Conservation (phyloP, 1,140 invertebrate species). For the Brachionus rubens region DNA sequence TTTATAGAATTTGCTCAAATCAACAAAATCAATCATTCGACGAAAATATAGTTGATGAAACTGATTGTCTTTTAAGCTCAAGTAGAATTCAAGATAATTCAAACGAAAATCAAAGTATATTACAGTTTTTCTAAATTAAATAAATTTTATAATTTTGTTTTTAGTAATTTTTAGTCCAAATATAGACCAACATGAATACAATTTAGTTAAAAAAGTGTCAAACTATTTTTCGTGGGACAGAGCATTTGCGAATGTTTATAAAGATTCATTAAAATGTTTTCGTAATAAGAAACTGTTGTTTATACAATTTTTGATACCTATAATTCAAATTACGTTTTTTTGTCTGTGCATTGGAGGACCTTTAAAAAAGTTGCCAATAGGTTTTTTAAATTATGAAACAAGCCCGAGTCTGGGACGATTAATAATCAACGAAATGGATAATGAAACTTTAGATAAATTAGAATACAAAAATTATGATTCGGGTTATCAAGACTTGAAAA, state of each 20-base stretch:
- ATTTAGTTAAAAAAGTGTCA: neutral
- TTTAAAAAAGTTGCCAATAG: conserved; percentile 76
- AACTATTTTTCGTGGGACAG: neutral
- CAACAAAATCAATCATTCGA: neutral
- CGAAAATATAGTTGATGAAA: neutral
- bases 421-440: conserved; percentile 12
- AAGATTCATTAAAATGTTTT: conserved; percentile 38
- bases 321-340: conserved; percentile 87
- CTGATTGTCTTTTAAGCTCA: neutral
- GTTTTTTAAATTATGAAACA: conserved; percentile 67
- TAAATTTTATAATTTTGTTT: no score
- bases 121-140: no score
- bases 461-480: neutral
- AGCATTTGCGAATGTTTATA: conserved; percentile 4
- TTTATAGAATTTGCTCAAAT: conserved; percentile 33
- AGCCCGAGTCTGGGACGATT: neutral
- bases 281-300: conserved; percentile 51
- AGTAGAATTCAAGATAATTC: no score
- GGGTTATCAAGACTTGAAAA: conserved; percentile 49
- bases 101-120: no score
- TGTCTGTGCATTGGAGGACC: conserved; percentile 87
- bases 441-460: conserved; percentile 40
- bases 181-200: neutral
- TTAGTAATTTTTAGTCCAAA: no score
- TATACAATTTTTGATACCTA: conserved; percentile 85